A percentile compares a stretch with the other conserved stretches of the same genome.
phyloP scores from a whole-genome alignment of 2,113 vertebrate genomes.

The Saccopteryx bilineata region DNA sequence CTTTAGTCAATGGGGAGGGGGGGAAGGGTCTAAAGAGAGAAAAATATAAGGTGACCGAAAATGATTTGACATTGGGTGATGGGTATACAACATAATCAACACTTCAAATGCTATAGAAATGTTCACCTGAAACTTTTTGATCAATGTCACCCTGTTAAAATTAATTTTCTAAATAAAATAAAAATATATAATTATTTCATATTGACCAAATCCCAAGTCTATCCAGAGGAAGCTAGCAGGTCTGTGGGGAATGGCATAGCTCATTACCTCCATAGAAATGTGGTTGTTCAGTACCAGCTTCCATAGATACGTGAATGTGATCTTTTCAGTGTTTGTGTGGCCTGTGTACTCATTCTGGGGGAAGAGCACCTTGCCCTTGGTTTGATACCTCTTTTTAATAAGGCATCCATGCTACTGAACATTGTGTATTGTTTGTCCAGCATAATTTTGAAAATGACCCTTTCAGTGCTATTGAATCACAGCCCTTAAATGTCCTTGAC shows the following conservation, averaged over 20 bases:
- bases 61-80: too few species aligned
- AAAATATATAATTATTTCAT: neutral
- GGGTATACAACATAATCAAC: too few species aligned
- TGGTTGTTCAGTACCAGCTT: neutral
- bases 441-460: constrained; percentile 33
- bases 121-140: too few species aligned
- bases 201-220: neutral
- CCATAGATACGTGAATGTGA: neutral
- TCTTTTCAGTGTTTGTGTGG: neutral
- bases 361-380: neutral
- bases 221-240: neutral
- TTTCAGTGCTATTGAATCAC: constrained; percentile 1
- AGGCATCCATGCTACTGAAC: neutral
- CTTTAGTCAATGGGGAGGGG: too few species aligned
- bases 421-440: neutral
- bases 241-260: neutral
- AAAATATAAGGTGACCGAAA: too few species aligned
- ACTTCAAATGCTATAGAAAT: too few species aligned
- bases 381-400: neutral
- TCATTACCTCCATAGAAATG: neutral
- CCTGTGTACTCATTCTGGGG: neutral
- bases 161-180: too few species aligned
- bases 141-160: too few species aligned
- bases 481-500: constrained; percentile 20
- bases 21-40: too few species aligned